These are phyloP conservation scores for Octomys mimax DNA, from an alignment of 2,797 vertebrate genomes.

Conservation along the genomic window DNA sequence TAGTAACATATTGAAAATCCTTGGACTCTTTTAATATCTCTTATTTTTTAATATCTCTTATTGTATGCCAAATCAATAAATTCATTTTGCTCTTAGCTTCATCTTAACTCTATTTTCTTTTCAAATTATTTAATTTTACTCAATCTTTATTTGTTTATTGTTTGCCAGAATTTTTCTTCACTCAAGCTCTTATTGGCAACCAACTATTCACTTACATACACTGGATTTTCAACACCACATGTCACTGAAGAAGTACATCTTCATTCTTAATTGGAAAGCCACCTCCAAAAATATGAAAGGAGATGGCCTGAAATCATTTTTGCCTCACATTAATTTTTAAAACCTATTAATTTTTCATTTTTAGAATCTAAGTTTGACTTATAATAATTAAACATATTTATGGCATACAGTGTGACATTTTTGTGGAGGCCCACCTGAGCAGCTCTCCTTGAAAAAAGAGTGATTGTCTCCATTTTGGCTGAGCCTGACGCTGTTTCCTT, in stretches of 20 bases:
- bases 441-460: no score
- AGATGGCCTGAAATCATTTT: not conserved
- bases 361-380: not conserved
- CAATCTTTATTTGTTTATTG: not conserved
- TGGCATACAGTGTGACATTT: not conserved
- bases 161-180: not conserved
- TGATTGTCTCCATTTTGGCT: no score
- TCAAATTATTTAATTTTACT: not conserved
- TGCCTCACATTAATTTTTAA: not conserved
- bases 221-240: not conserved
- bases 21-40: not conserved
- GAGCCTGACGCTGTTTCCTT: no score
- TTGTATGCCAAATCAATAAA: not conserved
- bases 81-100: not conserved
- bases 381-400: not conserved
- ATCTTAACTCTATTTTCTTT: not conserved
- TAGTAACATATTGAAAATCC: not conserved
- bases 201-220: not conserved
- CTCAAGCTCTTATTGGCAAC: not conserved
- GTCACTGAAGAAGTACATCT: rapidly evolving
- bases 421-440: no score
- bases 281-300: not conserved
- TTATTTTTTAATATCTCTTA: not conserved
- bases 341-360: not conserved
- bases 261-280: not conserved